phyloP scores from a whole-genome alignment of 2,113 vertebrate genomes.

The Plotosus lineatus region DNA sequence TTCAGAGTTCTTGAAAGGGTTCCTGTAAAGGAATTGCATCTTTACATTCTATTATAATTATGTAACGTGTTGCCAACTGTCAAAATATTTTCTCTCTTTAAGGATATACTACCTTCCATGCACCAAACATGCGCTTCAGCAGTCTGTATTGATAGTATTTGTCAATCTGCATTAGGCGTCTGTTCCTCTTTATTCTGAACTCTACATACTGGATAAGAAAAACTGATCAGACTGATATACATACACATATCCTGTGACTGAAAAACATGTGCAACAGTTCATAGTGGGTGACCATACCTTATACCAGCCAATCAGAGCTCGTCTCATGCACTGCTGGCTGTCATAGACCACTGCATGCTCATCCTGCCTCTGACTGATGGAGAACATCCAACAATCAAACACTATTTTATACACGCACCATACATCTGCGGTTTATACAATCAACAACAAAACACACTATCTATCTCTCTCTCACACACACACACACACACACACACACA shows the following conservation, averaged over 20 bases:
- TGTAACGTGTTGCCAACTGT: neutral
- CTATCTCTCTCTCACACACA: neutral
- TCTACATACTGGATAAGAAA: slow-evolving; percentile 68
- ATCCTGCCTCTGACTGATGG: slow-evolving; percentile 61
- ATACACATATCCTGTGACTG: slow-evolving; percentile 46
- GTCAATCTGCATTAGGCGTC: slow-evolving; percentile 54
- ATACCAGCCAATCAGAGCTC: slow-evolving; percentile 66
- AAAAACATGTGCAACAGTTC: neutral
- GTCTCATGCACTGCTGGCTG: slow-evolving; percentile 52
- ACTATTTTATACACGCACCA: slow-evolving; percentile 5
- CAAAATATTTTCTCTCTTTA: neutral
- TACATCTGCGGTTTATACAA: slow-evolving; percentile 62
- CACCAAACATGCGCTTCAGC: slow-evolving; percentile 52
- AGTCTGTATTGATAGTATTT: slow-evolving; percentile 58
- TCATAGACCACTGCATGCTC: slow-evolving; percentile 59
- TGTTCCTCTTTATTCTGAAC: slow-evolving; percentile 57
- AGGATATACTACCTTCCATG: slow-evolving; percentile 64
- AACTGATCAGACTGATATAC: slow-evolving; percentile 32
- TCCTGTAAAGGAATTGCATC: neutral
- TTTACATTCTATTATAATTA: neutral
- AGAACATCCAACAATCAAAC: slow-evolving; percentile 8
- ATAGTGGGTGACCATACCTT: slow-evolving; percentile 54
- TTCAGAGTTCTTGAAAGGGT: neutral
- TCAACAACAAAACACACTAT: neutral
- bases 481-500: neutral